Base-by-base conservation (phyloP, 2,797 vertebrate genomes). In the Rousettus madagascariensis region DNA sequence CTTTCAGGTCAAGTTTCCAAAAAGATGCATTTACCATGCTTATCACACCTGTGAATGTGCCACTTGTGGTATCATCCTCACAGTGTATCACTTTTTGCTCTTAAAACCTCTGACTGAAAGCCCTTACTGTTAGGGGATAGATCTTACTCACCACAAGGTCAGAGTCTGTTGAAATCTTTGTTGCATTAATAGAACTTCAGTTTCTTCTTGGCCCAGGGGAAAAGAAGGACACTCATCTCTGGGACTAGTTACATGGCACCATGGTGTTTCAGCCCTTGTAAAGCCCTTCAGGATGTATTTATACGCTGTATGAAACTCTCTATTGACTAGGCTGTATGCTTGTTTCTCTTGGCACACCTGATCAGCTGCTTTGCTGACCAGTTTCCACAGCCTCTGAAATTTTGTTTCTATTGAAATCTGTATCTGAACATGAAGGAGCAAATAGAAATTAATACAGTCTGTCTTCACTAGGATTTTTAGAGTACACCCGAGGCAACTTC, bases 21-120 rank as follows among this genome's bases (percentile, higher is more conserved):
- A 74, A 86, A 78, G 79, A 61, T 96, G 51, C 86, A 63, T 51
- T 79, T 75, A 86, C 96, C 78, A 88, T 80, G 86, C 13, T 0
- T n/a, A 59, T 80, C 91, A 93, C 15, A 3, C 19, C 74, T 66
- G 46, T 95, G 92, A 97, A 96, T 82, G 46, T 90, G 33, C 68
- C 80, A 86, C 90, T 91, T 96, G 69, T 92, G n/a, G 95, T 95
- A 88, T 71, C 94, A 90, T 22, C 89, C 51, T 26, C 61, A 43
- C 43, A 92, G 77, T 89, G 68, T 59, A 75, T 80, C 88, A 78
- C 61, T 93, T 82, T 0, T 82, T 0, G 4, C 53, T 91, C 74
- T 66, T 78, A 72, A 95, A 96, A 63, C 82, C 94, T 51, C 53
- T 90, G 85, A 36, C 80, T 84, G 57, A 93, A 77, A 87, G 59